phyloP scores from a whole-genome alignment of 1,140 invertebrate species.

The Leptopilina boulardi region DNA sequence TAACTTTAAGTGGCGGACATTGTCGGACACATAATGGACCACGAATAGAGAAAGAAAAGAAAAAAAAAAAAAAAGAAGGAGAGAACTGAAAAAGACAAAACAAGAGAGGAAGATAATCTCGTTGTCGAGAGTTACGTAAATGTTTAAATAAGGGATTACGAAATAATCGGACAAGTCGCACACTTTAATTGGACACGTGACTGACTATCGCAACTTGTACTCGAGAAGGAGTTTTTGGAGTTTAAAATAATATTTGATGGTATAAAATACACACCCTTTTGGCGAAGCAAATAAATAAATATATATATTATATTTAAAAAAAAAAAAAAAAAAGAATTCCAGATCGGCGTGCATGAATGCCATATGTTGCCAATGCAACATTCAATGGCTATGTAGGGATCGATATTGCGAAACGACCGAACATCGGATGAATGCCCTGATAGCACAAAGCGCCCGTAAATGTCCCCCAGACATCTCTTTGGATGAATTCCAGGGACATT shows the following conservation, averaged over 20 bases:
- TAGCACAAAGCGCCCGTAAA: conserved; percentile 29
- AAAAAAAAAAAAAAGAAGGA: background rate
- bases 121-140: conserved; percentile 26
- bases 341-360: conserved; percentile 23
- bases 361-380: conserved; percentile 31
- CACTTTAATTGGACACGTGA: conserved; percentile 31
- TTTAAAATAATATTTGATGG: conserved; percentile 28
- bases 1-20: background rate
- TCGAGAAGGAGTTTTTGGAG: background rate
- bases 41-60: background rate
- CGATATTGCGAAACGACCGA: conserved; percentile 32
- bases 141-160: conserved; percentile 32
- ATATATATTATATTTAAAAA: too few species aligned
- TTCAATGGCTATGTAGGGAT: conserved; percentile 29
- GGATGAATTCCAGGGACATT: conserved; percentile 26
- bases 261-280: background rate
- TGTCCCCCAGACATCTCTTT: conserved; percentile 31
- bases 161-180: conserved; percentile 29
- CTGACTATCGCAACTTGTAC: background rate
- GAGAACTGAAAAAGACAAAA: background rate
- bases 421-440: conserved; percentile 28
- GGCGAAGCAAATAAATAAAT: background rate
- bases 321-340: conserved; percentile 18
- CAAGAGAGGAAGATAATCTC: conserved; percentile 23
- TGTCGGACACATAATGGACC: conserved; percentile 4